phyloP scores from a whole-genome alignment of 2,797 vertebrate genomes.

The Caiman crocodilus region DNA sequence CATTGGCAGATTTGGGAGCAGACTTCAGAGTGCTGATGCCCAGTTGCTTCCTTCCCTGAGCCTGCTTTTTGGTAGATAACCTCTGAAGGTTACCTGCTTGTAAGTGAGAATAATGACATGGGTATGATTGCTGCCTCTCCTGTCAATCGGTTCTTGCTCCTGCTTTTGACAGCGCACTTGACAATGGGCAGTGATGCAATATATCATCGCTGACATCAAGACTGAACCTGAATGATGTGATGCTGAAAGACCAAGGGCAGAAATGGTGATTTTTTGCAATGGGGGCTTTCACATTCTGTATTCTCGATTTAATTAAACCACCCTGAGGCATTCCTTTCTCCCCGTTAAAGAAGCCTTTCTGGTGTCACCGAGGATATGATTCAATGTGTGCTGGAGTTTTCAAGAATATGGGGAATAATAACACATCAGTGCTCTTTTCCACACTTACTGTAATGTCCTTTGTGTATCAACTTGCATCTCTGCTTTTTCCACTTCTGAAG shows the following conservation, averaged over 20 bases:
- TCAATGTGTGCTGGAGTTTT: background rate
- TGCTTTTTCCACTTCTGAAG: background rate
- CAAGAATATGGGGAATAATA: background rate
- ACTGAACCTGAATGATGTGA: accelerated
- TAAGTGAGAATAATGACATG: accelerated
- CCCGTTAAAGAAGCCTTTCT: background rate
- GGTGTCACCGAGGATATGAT: background rate
- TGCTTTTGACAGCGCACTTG: accelerated
- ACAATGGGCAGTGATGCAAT: background rate
- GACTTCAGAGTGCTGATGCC: accelerated
- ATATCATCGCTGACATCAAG: accelerated
- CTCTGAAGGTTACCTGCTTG: background rate
- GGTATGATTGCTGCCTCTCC: background rate
- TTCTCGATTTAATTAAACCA: background rate
- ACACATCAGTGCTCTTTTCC: background rate
- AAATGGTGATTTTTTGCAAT: accelerated
- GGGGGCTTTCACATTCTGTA: background rate
- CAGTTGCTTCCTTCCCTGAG: background rate
- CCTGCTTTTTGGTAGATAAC: accelerated
- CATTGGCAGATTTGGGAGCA: background rate
- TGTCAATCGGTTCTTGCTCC: background rate
- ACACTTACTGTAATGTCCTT: background rate
- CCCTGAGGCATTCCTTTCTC: background rate
- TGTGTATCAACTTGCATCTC: background rate
- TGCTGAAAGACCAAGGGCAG: accelerated